These are phyloP conservation scores for Alethe castanea DNA, from an alignment of 2,113 vertebrate species.

Conservation along the genomic window DNA sequence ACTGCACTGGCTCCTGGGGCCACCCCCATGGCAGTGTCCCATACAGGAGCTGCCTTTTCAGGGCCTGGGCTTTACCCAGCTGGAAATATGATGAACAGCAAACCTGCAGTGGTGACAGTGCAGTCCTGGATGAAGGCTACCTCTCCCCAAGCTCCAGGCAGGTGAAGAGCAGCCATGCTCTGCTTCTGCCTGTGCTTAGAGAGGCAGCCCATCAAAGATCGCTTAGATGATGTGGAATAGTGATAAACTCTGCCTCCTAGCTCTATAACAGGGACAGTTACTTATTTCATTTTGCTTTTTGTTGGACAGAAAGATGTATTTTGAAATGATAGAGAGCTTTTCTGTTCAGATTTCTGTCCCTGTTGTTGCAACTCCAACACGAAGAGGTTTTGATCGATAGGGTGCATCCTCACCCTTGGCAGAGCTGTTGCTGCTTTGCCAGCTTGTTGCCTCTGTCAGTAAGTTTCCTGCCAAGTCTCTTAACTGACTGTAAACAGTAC, in stretches of 20 bases:
- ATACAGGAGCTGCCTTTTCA: not conserved
- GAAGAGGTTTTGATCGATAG: not conserved
- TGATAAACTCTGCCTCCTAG: not conserved
- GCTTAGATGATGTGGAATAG: not conserved
- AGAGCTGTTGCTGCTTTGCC: not conserved
- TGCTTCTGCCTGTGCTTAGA: not conserved
- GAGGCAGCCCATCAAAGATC: not conserved
- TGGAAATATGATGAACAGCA: no score
- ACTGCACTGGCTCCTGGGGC: not conserved
- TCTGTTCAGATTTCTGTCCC: not conserved
- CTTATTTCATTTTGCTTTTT: not conserved
- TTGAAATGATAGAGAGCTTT: not conserved
- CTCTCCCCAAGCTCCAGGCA: not conserved
- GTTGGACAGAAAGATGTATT: not conserved
- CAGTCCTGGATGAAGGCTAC: rapidly evolving
- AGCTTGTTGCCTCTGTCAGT: not conserved
- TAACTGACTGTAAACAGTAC: not conserved
- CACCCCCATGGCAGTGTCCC: not conserved
- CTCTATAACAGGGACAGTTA: not conserved
- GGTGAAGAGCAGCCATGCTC: rapidly evolving
- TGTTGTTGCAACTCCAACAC: not conserved
- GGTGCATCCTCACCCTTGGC: not conserved
- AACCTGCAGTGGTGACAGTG: not conserved
- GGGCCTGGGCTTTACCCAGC: not conserved
- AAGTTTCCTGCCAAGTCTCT: not conserved